These are phyloP conservation scores for honey bee (Apis mellifera) DNA, from an alignment of 1,140 invertebrate species.

Conservation along the genomic window DNA sequence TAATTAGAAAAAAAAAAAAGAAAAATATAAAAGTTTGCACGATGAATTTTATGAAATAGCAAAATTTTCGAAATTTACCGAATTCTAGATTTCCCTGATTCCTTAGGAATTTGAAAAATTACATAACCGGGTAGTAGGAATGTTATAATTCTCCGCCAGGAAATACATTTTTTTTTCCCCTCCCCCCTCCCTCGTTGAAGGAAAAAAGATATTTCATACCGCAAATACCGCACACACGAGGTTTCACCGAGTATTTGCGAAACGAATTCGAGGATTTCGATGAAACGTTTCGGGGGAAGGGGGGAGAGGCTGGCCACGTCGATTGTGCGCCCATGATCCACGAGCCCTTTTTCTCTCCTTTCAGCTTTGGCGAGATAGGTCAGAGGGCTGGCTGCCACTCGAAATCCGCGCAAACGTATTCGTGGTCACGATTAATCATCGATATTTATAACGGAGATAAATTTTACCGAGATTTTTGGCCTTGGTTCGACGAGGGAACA, in stretches of 20 bases:
- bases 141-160: background rate
- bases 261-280: background rate
- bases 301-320: background rate
- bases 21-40: background rate
- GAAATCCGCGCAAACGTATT: slow-evolving; percentile 27
- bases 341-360: slow-evolving; percentile 18
- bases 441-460: slow-evolving; percentile 55
- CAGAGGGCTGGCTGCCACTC: slow-evolving; percentile 22
- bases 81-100: background rate
- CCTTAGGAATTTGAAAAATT: background rate
- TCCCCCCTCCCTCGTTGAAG: background rate
- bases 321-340: slow-evolving; percentile 13
- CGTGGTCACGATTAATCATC: slow-evolving; percentile 48
- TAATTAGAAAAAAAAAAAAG: background rate
- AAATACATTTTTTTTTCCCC: background rate
- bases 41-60: too few species aligned
- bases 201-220: background rate
- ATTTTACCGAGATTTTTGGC: slow-evolving; percentile 32
- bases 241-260: background rate
- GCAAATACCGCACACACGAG: background rate
- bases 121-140: background rate
- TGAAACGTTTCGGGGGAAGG: slow-evolving; percentile 7
- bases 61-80: background rate
- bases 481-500: slow-evolving; percentile 8
- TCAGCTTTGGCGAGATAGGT: slow-evolving; percentile 23